A percentile compares a stretch with the other conserved stretches of the same genome.
phyloP scores from a whole-genome alignment of 1,140 invertebrate genomes.

The Subanguina moxae region DNA sequence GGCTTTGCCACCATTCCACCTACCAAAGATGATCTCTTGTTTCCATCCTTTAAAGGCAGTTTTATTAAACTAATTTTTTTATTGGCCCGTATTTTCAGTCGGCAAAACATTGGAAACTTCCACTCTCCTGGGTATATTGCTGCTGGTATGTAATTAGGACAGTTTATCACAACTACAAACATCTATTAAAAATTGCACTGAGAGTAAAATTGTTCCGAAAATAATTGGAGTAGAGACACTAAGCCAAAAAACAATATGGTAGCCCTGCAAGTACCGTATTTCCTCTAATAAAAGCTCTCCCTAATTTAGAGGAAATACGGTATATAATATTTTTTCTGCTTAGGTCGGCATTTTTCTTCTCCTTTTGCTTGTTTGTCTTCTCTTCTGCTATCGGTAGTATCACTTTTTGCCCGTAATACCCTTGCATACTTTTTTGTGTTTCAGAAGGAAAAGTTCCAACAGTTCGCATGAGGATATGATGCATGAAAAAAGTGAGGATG shows the following conservation, averaged over 20 bases:
- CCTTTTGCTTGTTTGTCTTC: slow-evolving; percentile 50
- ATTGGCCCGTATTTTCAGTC: slow-evolving; percentile 2
- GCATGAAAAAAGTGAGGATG: slow-evolving; percentile 38
- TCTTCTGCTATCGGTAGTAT: slow-evolving; percentile 49
- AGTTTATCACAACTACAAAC: too few species aligned
- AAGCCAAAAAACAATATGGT: too few species aligned
- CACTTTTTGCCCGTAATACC: not conserved
- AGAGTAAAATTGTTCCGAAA: too few species aligned
- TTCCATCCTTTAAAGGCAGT: slow-evolving; percentile 34
- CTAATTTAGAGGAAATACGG: too few species aligned
- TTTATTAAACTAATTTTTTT: not conserved
- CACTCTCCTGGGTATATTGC: slow-evolving; percentile 51
- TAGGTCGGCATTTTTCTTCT: slow-evolving; percentile 48
- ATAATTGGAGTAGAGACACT: too few species aligned
- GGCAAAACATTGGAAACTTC: slow-evolving; percentile 42
- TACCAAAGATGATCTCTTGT: slow-evolving; percentile 11
- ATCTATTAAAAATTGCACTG: too few species aligned
- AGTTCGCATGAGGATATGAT: slow-evolving; percentile 2
- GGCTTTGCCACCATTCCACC: slow-evolving; percentile 14
- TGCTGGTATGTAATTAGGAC: slow-evolving; percentile 19
- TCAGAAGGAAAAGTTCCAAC: slow-evolving; percentile 36
- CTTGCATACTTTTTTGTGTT: slow-evolving; percentile 6
- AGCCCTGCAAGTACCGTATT: too few species aligned
- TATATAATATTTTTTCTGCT: too few species aligned
- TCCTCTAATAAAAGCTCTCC: too few species aligned